A percentile compares a stretch with the other conserved stretches of the same genome.
Conservation (phyloP, 2,888 invertebrate genomes). For the Protodeltote pygarga region DNA sequence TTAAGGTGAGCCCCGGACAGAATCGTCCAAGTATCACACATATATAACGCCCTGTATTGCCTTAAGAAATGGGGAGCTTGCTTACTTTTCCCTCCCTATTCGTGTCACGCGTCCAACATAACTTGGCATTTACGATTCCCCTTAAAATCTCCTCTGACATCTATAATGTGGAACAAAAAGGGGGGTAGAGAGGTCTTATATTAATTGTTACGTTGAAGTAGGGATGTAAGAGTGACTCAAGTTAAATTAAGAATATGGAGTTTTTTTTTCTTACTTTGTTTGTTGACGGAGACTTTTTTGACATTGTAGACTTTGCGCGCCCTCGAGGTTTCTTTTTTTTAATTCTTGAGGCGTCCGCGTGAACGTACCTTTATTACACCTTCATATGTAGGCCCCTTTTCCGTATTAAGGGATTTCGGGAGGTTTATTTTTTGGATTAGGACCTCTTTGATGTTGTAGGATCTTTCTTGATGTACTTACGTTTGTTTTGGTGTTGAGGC, state of each 20-base stretch:
- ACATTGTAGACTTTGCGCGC: slow-evolving; percentile 83
- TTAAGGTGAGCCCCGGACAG: slow-evolving; percentile 74
- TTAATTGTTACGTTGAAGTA: slow-evolving; percentile 65
- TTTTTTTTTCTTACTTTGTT: slow-evolving; percentile 80
- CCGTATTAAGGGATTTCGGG: slow-evolving; percentile 76
- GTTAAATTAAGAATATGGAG: slow-evolving; percentile 87
- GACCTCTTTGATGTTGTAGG: slow-evolving; percentile 73
- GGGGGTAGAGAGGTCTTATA: slow-evolving; percentile 43
- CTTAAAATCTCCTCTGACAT: slow-evolving; percentile 33
- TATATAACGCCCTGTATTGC: slow-evolving; percentile 71
- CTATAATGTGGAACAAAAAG: slow-evolving; percentile 17
- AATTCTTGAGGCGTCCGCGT: slow-evolving; percentile 82
- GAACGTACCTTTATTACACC: slow-evolving; percentile 72
- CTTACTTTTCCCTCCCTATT: slow-evolving; percentile 73
- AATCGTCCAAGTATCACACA: slow-evolving; percentile 76
- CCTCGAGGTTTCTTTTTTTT: slow-evolving; percentile 73
- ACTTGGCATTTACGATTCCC: slow-evolving; percentile 53
- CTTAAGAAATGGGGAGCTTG: slow-evolving; percentile 80
- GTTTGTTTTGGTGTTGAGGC: slow-evolving; percentile 67
- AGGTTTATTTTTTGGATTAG: slow-evolving; percentile 84
- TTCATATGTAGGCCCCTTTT: slow-evolving; percentile 64
- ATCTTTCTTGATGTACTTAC: slow-evolving; percentile 76
- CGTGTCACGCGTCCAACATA: slow-evolving; percentile 68
- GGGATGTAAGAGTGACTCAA: slow-evolving; percentile 85
- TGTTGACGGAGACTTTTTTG: slow-evolving; percentile 84